A percentile compares a stretch with the other conserved stretches of the same genome.
Evolutionary conservation across 2,113 vertebrate genomes (phyloP).

Genomic region (Rhagologus leucostigma): DNA sequence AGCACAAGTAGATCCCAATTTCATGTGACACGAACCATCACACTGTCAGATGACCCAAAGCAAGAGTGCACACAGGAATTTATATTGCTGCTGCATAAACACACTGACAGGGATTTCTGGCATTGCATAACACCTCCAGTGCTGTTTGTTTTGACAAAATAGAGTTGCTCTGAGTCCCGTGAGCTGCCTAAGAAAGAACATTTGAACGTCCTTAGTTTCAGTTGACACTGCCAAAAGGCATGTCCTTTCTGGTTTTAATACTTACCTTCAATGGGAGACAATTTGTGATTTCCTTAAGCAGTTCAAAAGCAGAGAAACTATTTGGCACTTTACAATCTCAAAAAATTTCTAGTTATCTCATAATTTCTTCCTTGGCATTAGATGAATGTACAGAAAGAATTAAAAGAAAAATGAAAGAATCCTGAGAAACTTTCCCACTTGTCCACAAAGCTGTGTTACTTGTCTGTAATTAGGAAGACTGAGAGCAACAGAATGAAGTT

Average conservation of each 20-base stretch:
- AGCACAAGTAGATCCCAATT: background rate
- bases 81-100: constrained; percentile 22
- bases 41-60: background rate
- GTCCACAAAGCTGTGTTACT: background rate
- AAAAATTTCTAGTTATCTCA: background rate
- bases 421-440: background rate
- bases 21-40: background rate
- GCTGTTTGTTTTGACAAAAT: constrained; percentile 9
- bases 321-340: background rate
- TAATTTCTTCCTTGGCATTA: background rate
- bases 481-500: background rate
- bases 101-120: background rate
- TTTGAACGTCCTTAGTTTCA: constrained; percentile 13
- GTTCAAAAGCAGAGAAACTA: background rate
- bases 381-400: background rate
- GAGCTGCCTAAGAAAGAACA: background rate
- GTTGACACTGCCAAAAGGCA: background rate
- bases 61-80: constrained; percentile 7
- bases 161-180: background rate
- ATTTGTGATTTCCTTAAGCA: background rate
- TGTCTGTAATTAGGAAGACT: background rate
- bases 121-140: background rate
- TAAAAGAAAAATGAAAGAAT: background rate
- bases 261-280: background rate
- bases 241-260: background rate